Evolutionary conservation across 2,888 invertebrate genomes (phyloP).

Genomic region (Tachina grossa): DNA sequence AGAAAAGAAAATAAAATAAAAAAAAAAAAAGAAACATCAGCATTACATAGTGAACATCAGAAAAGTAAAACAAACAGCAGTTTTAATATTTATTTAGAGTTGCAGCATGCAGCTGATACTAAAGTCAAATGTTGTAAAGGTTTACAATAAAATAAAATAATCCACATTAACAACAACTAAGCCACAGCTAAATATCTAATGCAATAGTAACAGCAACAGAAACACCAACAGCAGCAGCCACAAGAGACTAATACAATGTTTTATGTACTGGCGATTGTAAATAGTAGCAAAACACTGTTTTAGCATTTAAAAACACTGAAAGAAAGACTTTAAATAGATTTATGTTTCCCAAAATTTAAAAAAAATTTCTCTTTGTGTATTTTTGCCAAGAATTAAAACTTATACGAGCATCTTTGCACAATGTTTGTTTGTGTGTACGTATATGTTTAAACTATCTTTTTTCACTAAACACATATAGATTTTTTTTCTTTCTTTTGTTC

Average conservation of each 20-base stretch:
- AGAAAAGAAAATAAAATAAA: background rate
- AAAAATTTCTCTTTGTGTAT: slow-evolving; percentile 5
- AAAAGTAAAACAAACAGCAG: slow-evolving; percentile 35
- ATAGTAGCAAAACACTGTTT: slow-evolving; percentile 5
- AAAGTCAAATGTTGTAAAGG: slow-evolving; percentile 69
- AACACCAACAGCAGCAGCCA: background rate
- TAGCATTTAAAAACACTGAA: background rate
- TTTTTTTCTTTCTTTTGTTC: slow-evolving; percentile 5
- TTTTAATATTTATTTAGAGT: slow-evolving; percentile 4
- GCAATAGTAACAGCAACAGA: slow-evolving; percentile 3
- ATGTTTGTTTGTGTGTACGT: background rate
- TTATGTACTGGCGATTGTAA: background rate
- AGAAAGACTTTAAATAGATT: background rate
- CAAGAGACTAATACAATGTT: slow-evolving; percentile 29
- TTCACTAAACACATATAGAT: slow-evolving; percentile 11
- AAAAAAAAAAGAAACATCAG: slow-evolving; percentile 7
- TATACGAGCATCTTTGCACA: background rate
- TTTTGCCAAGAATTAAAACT: background rate
- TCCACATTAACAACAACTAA: slow-evolving; percentile 48
- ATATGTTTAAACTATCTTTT: slow-evolving; percentile 5
- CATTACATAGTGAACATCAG: slow-evolving; percentile 16
- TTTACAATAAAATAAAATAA: slow-evolving; percentile 67
- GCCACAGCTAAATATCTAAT: background rate
- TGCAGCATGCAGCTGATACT: slow-evolving; percentile 40
- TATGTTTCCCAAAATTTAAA: background rate